Evolutionary conservation across 1,140 invertebrate genomes (phyloP), one percentile per base, ranked within the genome.

Genomic region (Diorhabda sublineata): DNA sequence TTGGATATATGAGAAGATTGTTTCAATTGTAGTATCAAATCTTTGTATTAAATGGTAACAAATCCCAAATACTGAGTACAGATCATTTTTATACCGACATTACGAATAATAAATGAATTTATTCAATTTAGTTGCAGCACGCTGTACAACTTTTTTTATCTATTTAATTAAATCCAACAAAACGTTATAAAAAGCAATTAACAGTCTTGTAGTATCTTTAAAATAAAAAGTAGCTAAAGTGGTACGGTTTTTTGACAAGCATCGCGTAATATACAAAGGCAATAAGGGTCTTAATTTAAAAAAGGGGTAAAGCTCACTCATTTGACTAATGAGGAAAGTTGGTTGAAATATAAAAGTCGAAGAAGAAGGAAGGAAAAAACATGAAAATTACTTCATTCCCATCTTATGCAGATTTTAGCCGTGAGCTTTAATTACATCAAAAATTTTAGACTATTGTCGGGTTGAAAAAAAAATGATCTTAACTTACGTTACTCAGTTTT

Each of bases 221-320:
- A 52, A 52, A 52, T 52, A n/a, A 52, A n/a, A 52, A n/a, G 47
- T 52, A 52, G 47, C 47, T n/a, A 52, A n/a, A 52, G n/a, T n/a
- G n/a, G 47, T 52, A n/a, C 47, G 47, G 6, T 52, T n/a, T 52
- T 52, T 52, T 52, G 47, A 52, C 47, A 52, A 52, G 47, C 47
- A 52, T 52, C 47, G n/a, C 47, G 47, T 8, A 52, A 52, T 52
- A 52, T 52, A 52, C 47, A 52, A 52, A 52, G 47, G 47, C 47
- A 52, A 52, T 52, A 52, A 52, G n/a, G n/a, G 47, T 52, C 47
- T 52, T 52, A 52, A 52, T 52, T 52, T 52, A 52, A 52, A 52
- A 52, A 52, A 52, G 47, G 47, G 47, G 47, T 8, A 4, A 52
- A 6, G 47, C 47, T 52, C 47, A 52, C 47, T 52, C 47, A 52